A percentile compares a stretch with the other conserved stretches of the same genome.
These are phyloP conservation scores for Scaptomyza cyrtandrae DNA, from an alignment of 2,888 invertebrate species.

Conservation along the genomic window DNA sequence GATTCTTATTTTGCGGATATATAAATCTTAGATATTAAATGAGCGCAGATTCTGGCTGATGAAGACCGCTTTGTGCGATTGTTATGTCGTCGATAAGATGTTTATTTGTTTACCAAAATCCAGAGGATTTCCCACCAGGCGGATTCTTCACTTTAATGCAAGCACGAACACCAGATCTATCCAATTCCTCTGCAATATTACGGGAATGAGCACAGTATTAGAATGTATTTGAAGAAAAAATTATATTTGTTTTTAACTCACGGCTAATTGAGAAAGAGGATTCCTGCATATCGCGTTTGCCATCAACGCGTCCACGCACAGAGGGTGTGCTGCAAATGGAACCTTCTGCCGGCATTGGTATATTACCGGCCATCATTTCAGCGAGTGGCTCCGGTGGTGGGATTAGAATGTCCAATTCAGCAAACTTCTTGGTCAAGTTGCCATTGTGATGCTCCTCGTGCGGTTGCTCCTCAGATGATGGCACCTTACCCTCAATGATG, in stretches of 20 bases:
- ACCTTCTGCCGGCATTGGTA: conserved; percentile 81
- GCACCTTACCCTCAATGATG: conserved; percentile 77
- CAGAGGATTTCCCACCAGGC: conserved; percentile 94
- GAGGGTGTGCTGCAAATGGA: conserved; percentile 86
- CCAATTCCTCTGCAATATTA: conserved; percentile 89
- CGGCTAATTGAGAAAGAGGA: conserved; percentile 97
- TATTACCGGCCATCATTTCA: conserved; percentile 65
- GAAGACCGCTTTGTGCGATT: conserved; percentile 46
- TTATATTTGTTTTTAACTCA: conserved; percentile 84
- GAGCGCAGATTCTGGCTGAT: conserved; percentile 36
- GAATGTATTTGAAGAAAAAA: background rate
- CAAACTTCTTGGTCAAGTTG: conserved; percentile 66
- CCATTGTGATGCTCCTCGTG: conserved; percentile 63
- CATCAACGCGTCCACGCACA: conserved; percentile 88
- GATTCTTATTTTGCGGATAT: conserved; percentile 18
- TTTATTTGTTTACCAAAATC: conserved; percentile 90
- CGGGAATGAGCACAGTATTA: conserved; percentile 15
- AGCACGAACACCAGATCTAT: conserved; percentile 89
- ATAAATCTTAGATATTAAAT: conserved; percentile 23
- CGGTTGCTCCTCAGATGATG: conserved; percentile 45
- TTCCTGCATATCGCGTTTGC: conserved; percentile 92
- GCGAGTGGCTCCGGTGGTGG: conserved; percentile 80
- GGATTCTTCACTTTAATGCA: conserved; percentile 95
- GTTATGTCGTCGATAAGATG: conserved; percentile 4
- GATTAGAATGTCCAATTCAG: conserved; percentile 82